Evolutionary conservation across 2,888 invertebrate genomes (phyloP), one percentile per base, ranked within the genome.

Genomic region (Pemphredon lugubris): DNA sequence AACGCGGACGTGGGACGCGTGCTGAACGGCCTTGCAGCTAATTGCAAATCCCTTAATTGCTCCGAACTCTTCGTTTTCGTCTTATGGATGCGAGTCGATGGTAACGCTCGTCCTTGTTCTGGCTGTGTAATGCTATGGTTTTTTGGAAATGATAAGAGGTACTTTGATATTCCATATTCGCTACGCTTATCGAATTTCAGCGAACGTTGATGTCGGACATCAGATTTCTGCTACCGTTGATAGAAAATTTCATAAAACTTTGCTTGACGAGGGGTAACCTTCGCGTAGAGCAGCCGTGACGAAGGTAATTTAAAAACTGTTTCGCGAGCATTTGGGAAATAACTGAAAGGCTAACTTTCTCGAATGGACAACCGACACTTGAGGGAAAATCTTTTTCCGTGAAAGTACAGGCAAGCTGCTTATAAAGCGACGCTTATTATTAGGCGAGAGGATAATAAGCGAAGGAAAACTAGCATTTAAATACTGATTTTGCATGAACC

Each of bases 41-140:
- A 86, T 86, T 86, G 83, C 84, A 76, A 85, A 85, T 83, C 81
- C 84, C 83, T 82, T 86, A 85, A 87, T 87, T 87, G 84, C 84
- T 80, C 73, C 20, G 45, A 6, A 34, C 18, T 34, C 48, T 71
- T 34, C 32, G 26, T 32, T 20, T 47, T 37, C 2, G n/a, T 44
- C n/a, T 16, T 26, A n/a, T n/a, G n/a, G n/a, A n/a, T n/a, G n/a
- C n/a, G n/a, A n/a, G n/a, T n/a, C n/a, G n/a, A n/a, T n/a, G n/a
- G n/a, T n/a, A n/a, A n/a, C n/a, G n/a, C n/a, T n/a, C n/a, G n/a
- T n/a, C n/a, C n/a, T n/a, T n/a, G n/a, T n/a, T n/a, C n/a, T n/a
- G n/a, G n/a, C n/a, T n/a, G n/a, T n/a, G n/a, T n/a, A n/a, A n/a
- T n/a, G n/a, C n/a, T n/a, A n/a, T n/a, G n/a, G n/a, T n/a, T n/a